These are phyloP conservation scores for Chrysomallon squamiferum DNA, from an alignment of 1,140 invertebrate species.

Conservation along the genomic window DNA sequence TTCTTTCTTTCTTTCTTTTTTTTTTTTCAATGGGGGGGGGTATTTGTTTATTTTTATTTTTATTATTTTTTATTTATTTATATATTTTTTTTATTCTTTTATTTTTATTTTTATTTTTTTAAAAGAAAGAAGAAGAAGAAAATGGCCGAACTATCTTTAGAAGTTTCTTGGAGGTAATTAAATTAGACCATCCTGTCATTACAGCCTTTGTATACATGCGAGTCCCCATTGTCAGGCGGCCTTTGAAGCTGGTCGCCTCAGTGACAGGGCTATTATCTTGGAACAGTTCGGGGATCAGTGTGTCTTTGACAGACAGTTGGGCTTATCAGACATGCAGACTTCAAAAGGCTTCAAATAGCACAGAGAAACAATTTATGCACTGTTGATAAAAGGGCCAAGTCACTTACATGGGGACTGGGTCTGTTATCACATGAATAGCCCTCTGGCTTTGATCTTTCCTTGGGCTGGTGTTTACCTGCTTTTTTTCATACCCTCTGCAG, in stretches of 20 bases:
- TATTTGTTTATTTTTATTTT: too few species aligned
- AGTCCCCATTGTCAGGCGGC: conserved; percentile 12
- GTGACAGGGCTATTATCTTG: conserved; percentile 16
- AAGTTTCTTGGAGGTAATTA: conserved; percentile 9
- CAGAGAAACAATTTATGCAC: conserved; percentile 27
- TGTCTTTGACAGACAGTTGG: conserved; percentile 16
- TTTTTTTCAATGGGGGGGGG: too few species aligned
- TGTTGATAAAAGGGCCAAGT: conserved; percentile 22
- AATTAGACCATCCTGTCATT: conserved; percentile 4
- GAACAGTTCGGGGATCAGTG: conserved; percentile 9
- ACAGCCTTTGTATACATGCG: conserved; percentile 4
- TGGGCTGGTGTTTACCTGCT: conserved; percentile 13
- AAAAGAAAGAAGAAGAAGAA: too few species aligned
- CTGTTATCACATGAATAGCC: conserved; percentile 28
- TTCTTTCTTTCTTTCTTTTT: too few species aligned
- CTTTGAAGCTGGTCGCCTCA: conserved; percentile 9
- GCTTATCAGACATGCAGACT: conserved; percentile 17
- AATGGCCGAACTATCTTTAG: background rate
- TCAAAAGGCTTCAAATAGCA: conserved; percentile 20
- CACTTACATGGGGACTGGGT: conserved; percentile 19
- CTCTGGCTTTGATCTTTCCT: conserved; percentile 19
- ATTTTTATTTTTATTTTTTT: too few species aligned
- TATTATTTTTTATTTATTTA: too few species aligned
- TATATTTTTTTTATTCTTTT: too few species aligned
- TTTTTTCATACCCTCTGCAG: background rate